These are phyloP conservation scores for Serripes groenlandicus DNA, from an alignment of 2,888 invertebrate genomes.

Conservation along the genomic window DNA sequence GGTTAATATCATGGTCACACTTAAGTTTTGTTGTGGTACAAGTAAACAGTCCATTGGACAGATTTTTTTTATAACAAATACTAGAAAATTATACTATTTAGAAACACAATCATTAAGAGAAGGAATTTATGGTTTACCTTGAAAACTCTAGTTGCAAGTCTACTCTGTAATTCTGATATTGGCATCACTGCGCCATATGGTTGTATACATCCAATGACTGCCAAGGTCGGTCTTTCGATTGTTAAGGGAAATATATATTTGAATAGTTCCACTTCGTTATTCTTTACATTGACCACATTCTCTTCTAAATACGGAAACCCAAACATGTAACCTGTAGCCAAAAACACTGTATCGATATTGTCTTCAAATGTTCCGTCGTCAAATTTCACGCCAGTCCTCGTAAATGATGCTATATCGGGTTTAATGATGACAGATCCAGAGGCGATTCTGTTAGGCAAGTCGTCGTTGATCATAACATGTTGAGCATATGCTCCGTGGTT, in stretches of 20 bases:
- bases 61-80: no score
- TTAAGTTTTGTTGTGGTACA: no score
- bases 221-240: constrained; percentile 84
- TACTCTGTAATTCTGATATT: constrained; percentile 87
- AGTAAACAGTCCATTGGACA: no score
- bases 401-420: constrained; percentile 78
- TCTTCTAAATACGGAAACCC: constrained; percentile 86
- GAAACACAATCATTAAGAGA: not conserved
- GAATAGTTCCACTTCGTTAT: constrained; percentile 84
- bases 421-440: constrained; percentile 85
- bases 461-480: constrained; percentile 86
- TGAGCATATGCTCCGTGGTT: constrained; percentile 78
- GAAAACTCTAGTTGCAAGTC: constrained; percentile 86
- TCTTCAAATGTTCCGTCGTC: constrained; percentile 81
- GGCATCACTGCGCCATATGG: constrained; percentile 87
- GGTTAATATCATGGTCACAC: no score
- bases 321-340: constrained; percentile 86
- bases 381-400: constrained; percentile 81
- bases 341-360: constrained; percentile 83
- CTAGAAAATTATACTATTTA: no score
- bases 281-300: constrained; percentile 76
- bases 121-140: constrained; percentile 70
- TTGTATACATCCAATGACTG: constrained; percentile 87
- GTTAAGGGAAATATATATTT: constrained; percentile 86
- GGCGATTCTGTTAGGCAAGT: constrained; percentile 85